Conservation (phyloP, 2,888 invertebrate genomes). For the Latrodectus hesperus region DNA sequence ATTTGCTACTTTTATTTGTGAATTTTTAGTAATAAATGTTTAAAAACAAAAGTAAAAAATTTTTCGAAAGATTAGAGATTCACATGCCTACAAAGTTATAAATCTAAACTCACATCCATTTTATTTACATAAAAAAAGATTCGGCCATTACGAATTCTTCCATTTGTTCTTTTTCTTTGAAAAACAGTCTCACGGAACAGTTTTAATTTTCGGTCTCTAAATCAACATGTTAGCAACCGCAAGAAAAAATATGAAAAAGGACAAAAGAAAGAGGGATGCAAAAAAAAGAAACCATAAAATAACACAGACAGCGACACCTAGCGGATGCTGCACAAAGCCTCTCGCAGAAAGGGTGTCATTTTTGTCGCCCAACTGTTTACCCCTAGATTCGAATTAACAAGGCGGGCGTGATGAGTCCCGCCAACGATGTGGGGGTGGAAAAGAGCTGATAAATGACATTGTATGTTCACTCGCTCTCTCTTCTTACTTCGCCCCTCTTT, state of each 20-base stretch:
- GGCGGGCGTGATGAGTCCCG: constrained; percentile 60
- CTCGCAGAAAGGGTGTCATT: constrained; percentile 33
- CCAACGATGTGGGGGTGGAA: constrained; percentile 19
- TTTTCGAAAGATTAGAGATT: no score
- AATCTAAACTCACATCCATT: no score
- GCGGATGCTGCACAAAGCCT: constrained; percentile 18
- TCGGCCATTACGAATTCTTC: no score
- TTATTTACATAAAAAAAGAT: no score
- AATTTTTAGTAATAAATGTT: no score
- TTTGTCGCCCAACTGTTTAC: constrained; percentile 47
- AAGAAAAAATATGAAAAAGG: constrained; percentile 1
- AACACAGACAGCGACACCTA: constrained; percentile 23
- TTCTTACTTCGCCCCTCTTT: neutral
- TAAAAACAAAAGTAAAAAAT: no score
- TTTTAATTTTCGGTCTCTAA: no score
- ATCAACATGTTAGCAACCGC: no score
- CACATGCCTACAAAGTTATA: no score
- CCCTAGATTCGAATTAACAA: constrained; percentile 62
- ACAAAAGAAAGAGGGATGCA: neutral
- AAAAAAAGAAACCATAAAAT: neutral
- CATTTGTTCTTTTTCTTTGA: no score
- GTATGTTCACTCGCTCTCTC: constrained; percentile 9
- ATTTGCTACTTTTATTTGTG: no score
- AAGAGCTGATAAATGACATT: constrained; percentile 60
- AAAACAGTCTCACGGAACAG: no score